A percentile compares a stretch with the other conserved stretches of the same genome.
phyloP scores from a whole-genome alignment of 2,797 vertebrate species.

The Malacoctenus gilli region DNA sequence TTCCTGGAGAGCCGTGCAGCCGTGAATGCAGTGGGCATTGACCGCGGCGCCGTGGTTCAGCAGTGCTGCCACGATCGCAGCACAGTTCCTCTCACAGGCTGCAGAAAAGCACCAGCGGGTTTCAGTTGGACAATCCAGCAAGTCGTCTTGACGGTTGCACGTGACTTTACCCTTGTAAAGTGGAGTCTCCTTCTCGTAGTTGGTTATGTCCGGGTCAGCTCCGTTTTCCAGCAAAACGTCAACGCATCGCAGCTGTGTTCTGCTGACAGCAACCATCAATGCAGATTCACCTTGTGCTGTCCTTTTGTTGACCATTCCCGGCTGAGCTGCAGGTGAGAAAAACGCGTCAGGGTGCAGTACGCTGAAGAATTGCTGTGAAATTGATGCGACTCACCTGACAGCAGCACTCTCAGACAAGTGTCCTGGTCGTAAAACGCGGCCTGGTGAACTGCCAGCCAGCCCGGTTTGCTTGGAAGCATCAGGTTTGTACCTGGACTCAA shows the following conservation, averaged over 20 bases:
- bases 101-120: slow-evolving; percentile 1
- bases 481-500: slow-evolving; percentile 39
- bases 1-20: slow-evolving; percentile 92
- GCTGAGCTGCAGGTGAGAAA: slow-evolving; percentile 80
- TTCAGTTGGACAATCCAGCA: too few relatives aligned
- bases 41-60: slow-evolving; percentile 80
- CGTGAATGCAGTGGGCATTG: slow-evolving; percentile 87
- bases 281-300: slow-evolving; percentile 84
- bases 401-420: slow-evolving; percentile 47
- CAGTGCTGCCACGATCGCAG: slow-evolving; percentile 80
- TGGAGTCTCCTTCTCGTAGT: slow-evolving; percentile 86
- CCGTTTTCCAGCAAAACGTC: slow-evolving; percentile 83
- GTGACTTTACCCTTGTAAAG: slow-evolving; percentile 92
- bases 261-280: slow-evolving; percentile 83
- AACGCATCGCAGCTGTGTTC: slow-evolving; percentile 78
- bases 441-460: slow-evolving; percentile 68
- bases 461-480: slow-evolving; percentile 54
- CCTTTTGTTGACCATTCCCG: slow-evolving; percentile 84
- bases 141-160: too few relatives aligned
- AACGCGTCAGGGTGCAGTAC: too few relatives aligned
- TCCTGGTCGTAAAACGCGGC: slow-evolving; percentile 53
- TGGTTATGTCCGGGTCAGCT: slow-evolving; percentile 86
- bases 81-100: slow-evolving; percentile 90
- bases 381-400: slow-evolving; percentile 53
- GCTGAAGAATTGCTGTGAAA: too few relatives aligned